phyloP scores from a whole-genome alignment of 2,113 vertebrate genomes.

The Planiliza haematocheilus region DNA sequence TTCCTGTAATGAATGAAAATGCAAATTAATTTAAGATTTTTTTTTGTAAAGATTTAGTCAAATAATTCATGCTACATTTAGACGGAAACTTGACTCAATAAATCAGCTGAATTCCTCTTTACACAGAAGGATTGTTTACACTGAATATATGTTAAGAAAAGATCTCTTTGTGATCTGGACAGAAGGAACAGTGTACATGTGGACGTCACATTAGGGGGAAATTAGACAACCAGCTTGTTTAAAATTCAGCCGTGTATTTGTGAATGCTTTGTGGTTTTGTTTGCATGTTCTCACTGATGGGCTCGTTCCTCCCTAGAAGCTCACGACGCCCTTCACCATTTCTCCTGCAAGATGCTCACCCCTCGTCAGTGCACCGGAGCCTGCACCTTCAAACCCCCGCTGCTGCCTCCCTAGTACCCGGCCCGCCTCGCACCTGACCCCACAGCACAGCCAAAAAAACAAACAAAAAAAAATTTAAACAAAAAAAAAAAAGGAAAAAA shows the following conservation, averaged over 20 bases:
- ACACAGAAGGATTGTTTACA: background rate
- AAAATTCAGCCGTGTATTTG: too few relatives aligned
- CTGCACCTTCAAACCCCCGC: slow-evolving; percentile 95
- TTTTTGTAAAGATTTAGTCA: background rate
- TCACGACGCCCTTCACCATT: slow-evolving; percentile 94
- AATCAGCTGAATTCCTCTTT: too few relatives aligned
- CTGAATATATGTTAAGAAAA: background rate
- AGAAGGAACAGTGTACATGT: too few relatives aligned
- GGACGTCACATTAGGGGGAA: background rate
- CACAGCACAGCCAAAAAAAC: slow-evolving; percentile 56
- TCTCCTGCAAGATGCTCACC: slow-evolving; percentile 97
- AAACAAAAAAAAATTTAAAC: fast-evolving
- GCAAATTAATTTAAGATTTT: slow-evolving; percentile 3
- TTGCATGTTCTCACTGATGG: slow-evolving; percentile 62
- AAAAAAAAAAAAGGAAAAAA: background rate
- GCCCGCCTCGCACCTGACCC: slow-evolving; percentile 38
- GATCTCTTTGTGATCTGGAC: background rate
- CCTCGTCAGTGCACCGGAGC: slow-evolving; percentile 93
- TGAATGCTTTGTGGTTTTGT: background rate
- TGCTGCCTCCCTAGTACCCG: slow-evolving; percentile 88
- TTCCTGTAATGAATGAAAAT: slow-evolving; percentile 14
- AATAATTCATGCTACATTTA: background rate
- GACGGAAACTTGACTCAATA: too few relatives aligned
- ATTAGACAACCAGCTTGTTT: background rate
- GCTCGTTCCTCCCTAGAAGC: slow-evolving; percentile 86